A percentile compares a stretch with the other conserved stretches of the same genome.
Evolutionary conservation across 1,140 invertebrate genomes (phyloP).

Genomic region (Ectropis grisescens): DNA sequence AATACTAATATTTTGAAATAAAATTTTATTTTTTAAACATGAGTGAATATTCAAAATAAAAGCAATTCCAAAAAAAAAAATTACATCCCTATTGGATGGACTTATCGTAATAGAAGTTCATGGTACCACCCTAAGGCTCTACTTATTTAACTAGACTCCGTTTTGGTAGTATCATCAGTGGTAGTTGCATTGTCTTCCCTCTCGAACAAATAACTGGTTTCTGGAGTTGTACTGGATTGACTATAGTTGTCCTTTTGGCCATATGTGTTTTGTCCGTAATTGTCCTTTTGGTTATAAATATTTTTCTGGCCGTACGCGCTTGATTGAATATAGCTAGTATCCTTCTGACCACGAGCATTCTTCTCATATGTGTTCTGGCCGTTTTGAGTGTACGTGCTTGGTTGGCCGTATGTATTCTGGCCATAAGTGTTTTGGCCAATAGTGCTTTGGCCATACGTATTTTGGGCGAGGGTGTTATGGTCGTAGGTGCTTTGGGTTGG

Average conservation of each 20-base stretch:
- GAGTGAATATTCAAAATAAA: no score
- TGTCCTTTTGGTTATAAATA: slow-evolving; percentile 15
- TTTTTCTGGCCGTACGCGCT: slow-evolving; percentile 12
- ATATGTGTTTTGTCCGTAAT: slow-evolving; percentile 14
- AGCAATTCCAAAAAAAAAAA: no score
- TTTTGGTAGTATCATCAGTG: slow-evolving; percentile 14
- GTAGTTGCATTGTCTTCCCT: slow-evolving; percentile 33
- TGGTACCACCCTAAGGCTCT: no score
- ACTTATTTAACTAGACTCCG: neutral
- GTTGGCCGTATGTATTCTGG: slow-evolving; percentile 8
- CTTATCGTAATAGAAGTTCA: no score
- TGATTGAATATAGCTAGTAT: slow-evolving; percentile 13
- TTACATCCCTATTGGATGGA: no score
- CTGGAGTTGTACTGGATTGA: slow-evolving; percentile 36
- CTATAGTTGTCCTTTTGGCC: slow-evolving; percentile 12
- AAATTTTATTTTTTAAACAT: no score
- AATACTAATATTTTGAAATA: no score
- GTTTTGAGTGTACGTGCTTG: slow-evolving; percentile 15
- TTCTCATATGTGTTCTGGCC: no score
- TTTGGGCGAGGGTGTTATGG: no score
- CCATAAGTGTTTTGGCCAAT: no score
- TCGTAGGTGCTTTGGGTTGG: no score
- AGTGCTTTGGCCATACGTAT: no score
- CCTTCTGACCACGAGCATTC: slow-evolving; percentile 2
- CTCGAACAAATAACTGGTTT: slow-evolving; percentile 43